These are phyloP conservation scores for Drosophila tani DNA, from an alignment of 1,140 invertebrate species.

Conservation along the genomic window DNA sequence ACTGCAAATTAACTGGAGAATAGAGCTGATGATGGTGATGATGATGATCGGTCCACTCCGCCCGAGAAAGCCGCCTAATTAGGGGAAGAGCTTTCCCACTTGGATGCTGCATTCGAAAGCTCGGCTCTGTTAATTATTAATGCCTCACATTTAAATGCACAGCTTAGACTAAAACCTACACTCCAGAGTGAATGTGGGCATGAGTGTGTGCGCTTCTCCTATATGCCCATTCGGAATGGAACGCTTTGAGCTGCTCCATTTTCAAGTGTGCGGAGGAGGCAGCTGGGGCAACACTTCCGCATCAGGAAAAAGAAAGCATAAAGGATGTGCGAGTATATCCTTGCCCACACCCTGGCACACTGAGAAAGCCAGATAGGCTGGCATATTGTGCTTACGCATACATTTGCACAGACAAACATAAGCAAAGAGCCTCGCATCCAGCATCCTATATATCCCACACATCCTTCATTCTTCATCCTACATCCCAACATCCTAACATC, in stretches of 20 bases:
- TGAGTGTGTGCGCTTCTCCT: background rate
- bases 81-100: constrained; percentile 49
- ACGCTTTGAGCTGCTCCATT: constrained; percentile 69
- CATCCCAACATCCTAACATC: background rate
- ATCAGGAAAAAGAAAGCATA: constrained; percentile 71
- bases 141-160: constrained; percentile 80
- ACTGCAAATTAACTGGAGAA: constrained; percentile 79
- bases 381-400: constrained; percentile 69
- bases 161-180: constrained; percentile 59
- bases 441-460: constrained; percentile 19
- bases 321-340: constrained; percentile 43
- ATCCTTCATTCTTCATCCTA: constrained; percentile 24
- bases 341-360: constrained; percentile 15
- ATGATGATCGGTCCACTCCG: constrained; percentile 58
- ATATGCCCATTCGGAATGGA: constrained; percentile 55
- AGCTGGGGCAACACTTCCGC: constrained; percentile 73
- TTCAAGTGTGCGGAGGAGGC: constrained; percentile 63
- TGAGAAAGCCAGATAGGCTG: constrained; percentile 40
- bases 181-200: constrained; percentile 1
- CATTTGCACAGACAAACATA: constrained; percentile 75
- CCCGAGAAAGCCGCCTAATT: constrained; percentile 65
- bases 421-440: constrained; percentile 54
- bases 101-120: constrained; percentile 9
- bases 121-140: constrained; percentile 74
- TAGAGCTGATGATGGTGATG: constrained; percentile 63